Percentiles rank a stretch among this genome's conserved stretches.
Conservation (phyloP, 2,888 invertebrate genomes). For the Sesia apiformis region DNA sequence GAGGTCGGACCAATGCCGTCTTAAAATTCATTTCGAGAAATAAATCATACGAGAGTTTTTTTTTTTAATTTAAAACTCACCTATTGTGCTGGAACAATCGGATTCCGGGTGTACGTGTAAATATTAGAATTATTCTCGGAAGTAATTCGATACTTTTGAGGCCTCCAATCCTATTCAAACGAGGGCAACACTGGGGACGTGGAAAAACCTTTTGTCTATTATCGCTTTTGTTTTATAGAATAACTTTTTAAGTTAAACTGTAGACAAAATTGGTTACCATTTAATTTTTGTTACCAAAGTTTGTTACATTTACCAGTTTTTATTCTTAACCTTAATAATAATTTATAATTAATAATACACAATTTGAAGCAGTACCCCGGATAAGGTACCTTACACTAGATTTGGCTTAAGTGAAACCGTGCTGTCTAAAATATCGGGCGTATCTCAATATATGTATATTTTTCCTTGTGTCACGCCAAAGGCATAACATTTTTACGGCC, state of each 20-base stretch:
- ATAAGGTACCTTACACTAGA: too few relatives aligned
- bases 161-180: slow-evolving; percentile 7
- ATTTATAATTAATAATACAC: too few relatives aligned
- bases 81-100: slow-evolving; percentile 40
- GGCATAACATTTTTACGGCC: neutral
- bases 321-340: too few relatives aligned
- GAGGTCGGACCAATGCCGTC: slow-evolving; percentile 57
- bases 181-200: neutral
- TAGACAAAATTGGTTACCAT: too few relatives aligned
- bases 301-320: too few relatives aligned
- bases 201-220: too few relatives aligned
- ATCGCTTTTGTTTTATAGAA: too few relatives aligned
- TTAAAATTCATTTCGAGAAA: slow-evolving; percentile 30
- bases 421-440: too few relatives aligned
- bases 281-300: too few relatives aligned
- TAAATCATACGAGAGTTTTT: slow-evolving; percentile 24
- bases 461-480: neutral
- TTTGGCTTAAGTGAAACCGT: too few relatives aligned
- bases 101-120: slow-evolving; percentile 35
- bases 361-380: too few relatives aligned
- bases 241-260: too few relatives aligned
- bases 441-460: neutral
- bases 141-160: slow-evolving; percentile 53
- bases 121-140: slow-evolving; percentile 43
- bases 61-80: slow-evolving; percentile 23